Percentiles rank a stretch among this genome's conserved stretches.
Evolutionary conservation across 2,113 vertebrate genomes (phyloP).

Genomic region (Jacana jacana): DNA sequence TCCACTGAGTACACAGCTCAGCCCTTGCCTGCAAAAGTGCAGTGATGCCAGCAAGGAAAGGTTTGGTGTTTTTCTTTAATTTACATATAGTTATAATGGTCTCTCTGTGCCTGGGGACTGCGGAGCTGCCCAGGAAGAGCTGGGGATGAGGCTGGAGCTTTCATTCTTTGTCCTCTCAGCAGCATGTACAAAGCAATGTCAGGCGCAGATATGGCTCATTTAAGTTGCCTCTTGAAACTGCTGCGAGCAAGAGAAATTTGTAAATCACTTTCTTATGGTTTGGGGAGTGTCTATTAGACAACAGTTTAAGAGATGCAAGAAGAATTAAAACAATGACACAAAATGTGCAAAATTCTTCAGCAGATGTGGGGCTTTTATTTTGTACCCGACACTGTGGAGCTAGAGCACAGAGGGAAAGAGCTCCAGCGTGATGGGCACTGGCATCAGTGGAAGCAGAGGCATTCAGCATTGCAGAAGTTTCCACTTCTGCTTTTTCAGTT

Average conservation of each 20-base stretch:
- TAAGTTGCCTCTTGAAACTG: background rate
- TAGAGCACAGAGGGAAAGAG: background rate
- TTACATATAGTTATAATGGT: background rate
- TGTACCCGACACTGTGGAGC: too few species aligned
- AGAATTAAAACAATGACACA: background rate
- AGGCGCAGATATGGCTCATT: background rate
- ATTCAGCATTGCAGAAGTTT: background rate
- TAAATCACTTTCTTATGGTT: background rate
- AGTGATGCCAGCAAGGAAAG: background rate
- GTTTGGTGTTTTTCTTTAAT: background rate
- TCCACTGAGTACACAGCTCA: too few species aligned
- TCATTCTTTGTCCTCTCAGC: too few species aligned
- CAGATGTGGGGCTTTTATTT: background rate
- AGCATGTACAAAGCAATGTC: background rate
- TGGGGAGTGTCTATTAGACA: background rate
- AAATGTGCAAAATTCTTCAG: background rate
- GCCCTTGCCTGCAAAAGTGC: background rate
- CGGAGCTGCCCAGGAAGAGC: fast-evolving
- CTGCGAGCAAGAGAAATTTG: background rate
- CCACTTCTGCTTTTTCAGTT: background rate
- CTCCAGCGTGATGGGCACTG: background rate
- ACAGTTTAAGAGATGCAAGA: background rate
- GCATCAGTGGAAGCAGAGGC: background rate
- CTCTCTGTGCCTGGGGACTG: background rate
- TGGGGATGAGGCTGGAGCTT: background rate